Evolutionary conservation across 1,140 invertebrate species (phyloP).

Genomic region (Rhopalosiphum padi): DNA sequence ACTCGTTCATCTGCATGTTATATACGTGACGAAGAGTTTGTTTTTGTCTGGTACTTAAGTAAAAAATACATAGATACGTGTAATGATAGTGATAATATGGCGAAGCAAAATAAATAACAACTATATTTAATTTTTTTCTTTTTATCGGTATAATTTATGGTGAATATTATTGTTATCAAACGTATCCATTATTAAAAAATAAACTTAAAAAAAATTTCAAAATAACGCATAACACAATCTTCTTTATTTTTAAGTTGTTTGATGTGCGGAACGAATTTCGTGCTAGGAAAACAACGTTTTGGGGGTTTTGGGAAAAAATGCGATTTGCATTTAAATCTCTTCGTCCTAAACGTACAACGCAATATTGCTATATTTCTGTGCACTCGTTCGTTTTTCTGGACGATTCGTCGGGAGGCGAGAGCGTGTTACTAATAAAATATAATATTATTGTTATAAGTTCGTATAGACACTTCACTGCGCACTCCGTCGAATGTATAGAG

Average conservation of each 20-base stretch:
- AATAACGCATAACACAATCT: neutral
- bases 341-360: neutral
- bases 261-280: too few species aligned
- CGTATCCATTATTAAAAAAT: neutral
- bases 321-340: neutral
- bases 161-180: neutral
- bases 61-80: neutral
- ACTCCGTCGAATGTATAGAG: neutral
- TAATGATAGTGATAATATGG: neutral
- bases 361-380: neutral
- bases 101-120: neutral
- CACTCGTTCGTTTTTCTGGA: neutral
- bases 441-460: too few species aligned
- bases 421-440: neutral
- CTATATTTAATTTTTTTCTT: neutral
- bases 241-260: neutral
- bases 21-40: neutral
- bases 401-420: neutral
- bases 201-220: neutral
- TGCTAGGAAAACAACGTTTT: too few species aligned
- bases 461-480: too few species aligned
- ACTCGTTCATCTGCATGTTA: neutral
- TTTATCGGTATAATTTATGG: neutral
- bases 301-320: too few species aligned
- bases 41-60: neutral